Evolutionary conservation across 2,888 invertebrate genomes (phyloP).

Genomic region (Chloromyia formosa): DNA sequence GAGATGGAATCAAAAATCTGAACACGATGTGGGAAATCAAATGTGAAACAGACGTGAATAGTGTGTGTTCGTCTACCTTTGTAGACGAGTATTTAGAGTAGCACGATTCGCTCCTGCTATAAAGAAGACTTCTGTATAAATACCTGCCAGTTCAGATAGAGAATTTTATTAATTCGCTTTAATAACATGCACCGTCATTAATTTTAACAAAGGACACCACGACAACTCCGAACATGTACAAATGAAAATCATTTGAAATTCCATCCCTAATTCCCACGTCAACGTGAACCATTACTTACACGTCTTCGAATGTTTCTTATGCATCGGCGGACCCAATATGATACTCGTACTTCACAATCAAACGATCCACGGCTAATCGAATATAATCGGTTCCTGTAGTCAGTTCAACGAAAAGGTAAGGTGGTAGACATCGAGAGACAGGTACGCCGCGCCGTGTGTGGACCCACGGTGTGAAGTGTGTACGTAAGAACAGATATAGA

Average conservation of each 20-base stretch:
- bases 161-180: background rate
- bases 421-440: too few species aligned
- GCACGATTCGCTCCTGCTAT: too few species aligned
- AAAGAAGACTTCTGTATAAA: too few species aligned
- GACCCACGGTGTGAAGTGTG: too few species aligned
- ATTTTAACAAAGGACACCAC: conserved; percentile 32
- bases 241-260: conserved; percentile 4
- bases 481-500: background rate
- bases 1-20: too few species aligned
- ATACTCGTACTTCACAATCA: conserved; percentile 28
- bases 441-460: too few species aligned
- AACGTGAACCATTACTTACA: conserved; percentile 6
- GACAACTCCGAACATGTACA: conserved; percentile 1
- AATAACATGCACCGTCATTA: conserved; percentile 41
- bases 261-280: conserved; percentile 29
- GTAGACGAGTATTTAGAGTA: too few species aligned
- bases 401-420: conserved; percentile 8
- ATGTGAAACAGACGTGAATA: too few species aligned
- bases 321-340: background rate
- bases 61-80: too few species aligned
- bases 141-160: background rate
- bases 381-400: conserved; percentile 23
- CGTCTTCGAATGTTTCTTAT: background rate
- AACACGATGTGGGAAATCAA: too few species aligned
- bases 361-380: conserved; percentile 27